Evolutionary conservation across 2,888 invertebrate species (phyloP).

Genomic region (Teleiodes luculella): DNA sequence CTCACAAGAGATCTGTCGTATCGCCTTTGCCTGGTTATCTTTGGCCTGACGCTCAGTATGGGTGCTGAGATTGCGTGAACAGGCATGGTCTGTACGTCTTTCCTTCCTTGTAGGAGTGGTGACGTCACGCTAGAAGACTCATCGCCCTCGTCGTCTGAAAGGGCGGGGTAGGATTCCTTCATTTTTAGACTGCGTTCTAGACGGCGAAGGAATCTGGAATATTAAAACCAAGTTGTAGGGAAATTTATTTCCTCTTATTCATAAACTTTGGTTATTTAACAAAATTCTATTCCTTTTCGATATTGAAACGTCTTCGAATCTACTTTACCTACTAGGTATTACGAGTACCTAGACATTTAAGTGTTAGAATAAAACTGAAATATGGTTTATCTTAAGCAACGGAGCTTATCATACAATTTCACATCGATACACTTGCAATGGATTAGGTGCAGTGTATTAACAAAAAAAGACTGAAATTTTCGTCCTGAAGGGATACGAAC

Average conservation of each 20-base stretch:
- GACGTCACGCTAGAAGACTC: constrained; percentile 83
- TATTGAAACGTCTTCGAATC: too few species aligned
- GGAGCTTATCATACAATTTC: too few species aligned
- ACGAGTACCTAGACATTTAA: too few species aligned
- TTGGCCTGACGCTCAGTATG: constrained; percentile 65
- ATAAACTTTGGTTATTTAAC: too few species aligned
- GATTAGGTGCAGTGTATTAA: too few species aligned
- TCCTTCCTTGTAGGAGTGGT: constrained; percentile 74
- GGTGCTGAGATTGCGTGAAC: constrained; percentile 69
- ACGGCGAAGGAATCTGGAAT: constrained; percentile 82
- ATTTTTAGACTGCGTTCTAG: constrained; percentile 85
- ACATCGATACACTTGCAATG: too few species aligned
- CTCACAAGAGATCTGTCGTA: constrained; percentile 65
- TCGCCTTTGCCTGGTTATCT: constrained; percentile 67
- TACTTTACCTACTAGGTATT: too few species aligned
- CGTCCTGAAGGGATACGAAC: too few species aligned
- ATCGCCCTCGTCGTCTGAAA: constrained; percentile 79
- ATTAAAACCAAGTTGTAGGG: neutral
- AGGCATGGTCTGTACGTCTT: constrained; percentile 54
- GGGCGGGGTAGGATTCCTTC: constrained; percentile 79
- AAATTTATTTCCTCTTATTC: neutral
- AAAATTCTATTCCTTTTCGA: too few species aligned
- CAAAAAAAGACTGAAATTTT: too few species aligned
- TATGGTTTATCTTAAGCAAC: too few species aligned
- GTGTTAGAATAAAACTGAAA: too few species aligned